Evolutionary conservation across 1,140 invertebrate species (phyloP), one percentile per base, ranked within the genome.

Genomic region (Rhagoletis zephyria): DNA sequence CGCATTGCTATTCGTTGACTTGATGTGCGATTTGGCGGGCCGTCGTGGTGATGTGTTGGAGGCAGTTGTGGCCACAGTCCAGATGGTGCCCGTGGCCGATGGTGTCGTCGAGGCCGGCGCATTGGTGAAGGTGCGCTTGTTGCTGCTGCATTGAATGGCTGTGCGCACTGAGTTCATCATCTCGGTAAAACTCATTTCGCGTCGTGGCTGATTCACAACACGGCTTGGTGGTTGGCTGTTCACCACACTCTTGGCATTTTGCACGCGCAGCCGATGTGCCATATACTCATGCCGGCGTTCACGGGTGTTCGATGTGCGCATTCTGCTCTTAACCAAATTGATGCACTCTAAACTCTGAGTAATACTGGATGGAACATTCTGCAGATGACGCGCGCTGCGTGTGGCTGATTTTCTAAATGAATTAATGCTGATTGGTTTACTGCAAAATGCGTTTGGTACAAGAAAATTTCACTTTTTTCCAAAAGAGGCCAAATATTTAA

Each of bases 251-350:
- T 81, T 59, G 1, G 88, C 87, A 0, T 86, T 51, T 45, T 86
- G 74, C 4, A 91, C 40, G 0, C 91, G 91, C 10, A 87, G 60
- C 0, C 91, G 88, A 88, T 92, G 91, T 86, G 90, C 89, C 1
- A n/a, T 40, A 88, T 90, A 92, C 88, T 81, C 63, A 60, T 87
- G 59, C 60, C 64, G n/a, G 12, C 87, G 67, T 61, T 85, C 87
- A 42, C 42, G 30, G n/a, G 30, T 64, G 30, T 85, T 87, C 70
- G 48, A 42, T 7, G 6, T 10, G 56, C 48, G 74, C 74, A 81
- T 81, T 19, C 74, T 4, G 10, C 74, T 81, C 48, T 81, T 81
- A 4, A 81, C 48, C 48, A 81, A 81, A 19, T 81, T 81, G 48
- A 81, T 81, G 45, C 74, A 48, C 48, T 45, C 74, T 7, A 81